Conservation (phyloP, 2,888 invertebrate species). For the Andrena camellia region DNA sequence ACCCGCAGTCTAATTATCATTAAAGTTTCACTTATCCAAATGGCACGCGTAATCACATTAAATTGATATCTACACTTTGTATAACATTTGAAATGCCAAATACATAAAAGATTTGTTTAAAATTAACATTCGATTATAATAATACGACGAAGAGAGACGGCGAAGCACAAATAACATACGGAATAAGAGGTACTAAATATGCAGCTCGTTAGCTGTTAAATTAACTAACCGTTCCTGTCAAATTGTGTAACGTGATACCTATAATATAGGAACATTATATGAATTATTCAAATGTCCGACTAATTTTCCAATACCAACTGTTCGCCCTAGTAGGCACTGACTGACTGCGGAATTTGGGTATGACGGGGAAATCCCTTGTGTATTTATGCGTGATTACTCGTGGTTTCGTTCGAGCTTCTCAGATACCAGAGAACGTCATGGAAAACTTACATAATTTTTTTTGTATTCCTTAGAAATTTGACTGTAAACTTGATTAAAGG, state of each 20-base stretch:
- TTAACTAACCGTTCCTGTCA: slow-evolving; percentile 81
- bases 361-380: slow-evolving; percentile 52
- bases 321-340: slow-evolving; percentile 56
- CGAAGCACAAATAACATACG: not conserved
- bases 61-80: not conserved
- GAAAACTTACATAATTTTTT: slow-evolving; percentile 9
- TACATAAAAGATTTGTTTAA: not conserved
- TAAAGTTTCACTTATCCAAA: no score
- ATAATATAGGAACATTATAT: slow-evolving; percentile 77
- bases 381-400: slow-evolving; percentile 49
- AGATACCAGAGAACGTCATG: not conserved
- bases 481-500: slow-evolving; percentile 9
- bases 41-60: not conserved
- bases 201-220: slow-evolving; percentile 81
- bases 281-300: slow-evolving; percentile 79
- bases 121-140: not conserved
- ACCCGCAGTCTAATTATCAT: no score
- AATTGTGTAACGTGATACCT: slow-evolving; percentile 81
- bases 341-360: slow-evolving; percentile 40
- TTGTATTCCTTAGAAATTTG: not conserved
- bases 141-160: not conserved
- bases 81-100: not conserved
- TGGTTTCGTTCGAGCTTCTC: not conserved
- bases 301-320: slow-evolving; percentile 65
- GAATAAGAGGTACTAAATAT: slow-evolving; percentile 64